These are phyloP conservation scores for Tachuris rubrigastra DNA, from an alignment of 2,113 vertebrate genomes.

Conservation along the genomic window DNA sequence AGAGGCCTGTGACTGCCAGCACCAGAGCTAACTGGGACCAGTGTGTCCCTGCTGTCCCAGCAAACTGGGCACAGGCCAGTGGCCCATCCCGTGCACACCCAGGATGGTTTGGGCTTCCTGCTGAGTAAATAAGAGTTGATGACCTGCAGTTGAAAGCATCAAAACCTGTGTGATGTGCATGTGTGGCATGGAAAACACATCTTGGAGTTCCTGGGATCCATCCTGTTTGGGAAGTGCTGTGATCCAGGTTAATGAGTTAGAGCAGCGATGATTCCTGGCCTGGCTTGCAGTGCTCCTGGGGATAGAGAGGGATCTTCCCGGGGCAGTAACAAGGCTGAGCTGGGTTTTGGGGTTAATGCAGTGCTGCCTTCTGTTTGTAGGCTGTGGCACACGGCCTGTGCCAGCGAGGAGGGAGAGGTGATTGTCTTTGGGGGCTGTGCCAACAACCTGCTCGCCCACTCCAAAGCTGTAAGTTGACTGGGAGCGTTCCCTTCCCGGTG, in stretches of 20 bases:
- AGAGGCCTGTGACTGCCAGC: neutral
- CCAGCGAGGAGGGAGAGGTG: slow-evolving; percentile 91
- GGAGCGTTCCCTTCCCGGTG: neutral
- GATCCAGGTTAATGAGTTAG: accelerated
- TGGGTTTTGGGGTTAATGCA: neutral
- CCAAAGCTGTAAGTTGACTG: slow-evolving; percentile 86
- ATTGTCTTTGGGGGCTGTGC: slow-evolving; percentile 97
- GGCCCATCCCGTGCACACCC: neutral
- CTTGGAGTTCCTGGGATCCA: accelerated
- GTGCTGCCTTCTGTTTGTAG: slow-evolving; percentile 64
- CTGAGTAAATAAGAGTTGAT: neutral
- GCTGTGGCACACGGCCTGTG: slow-evolving; percentile 94
- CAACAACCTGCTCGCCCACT: slow-evolving; percentile 91
- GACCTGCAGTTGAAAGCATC: neutral
- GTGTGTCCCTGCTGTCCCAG: neutral
- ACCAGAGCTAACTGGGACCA: neutral
- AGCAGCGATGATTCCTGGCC: neutral
- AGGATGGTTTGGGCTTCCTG: neutral
- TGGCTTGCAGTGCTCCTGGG: neutral
- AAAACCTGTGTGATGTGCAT: accelerated
- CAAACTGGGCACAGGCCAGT: accelerated
- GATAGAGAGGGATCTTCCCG: neutral
- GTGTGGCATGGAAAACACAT: accelerated
- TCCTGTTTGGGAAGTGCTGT: neutral
- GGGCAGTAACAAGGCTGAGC: neutral